These are phyloP conservation scores for Pristionchus maxplancki DNA, from an alignment of 2,888 invertebrate genomes.

Conservation along the genomic window DNA sequence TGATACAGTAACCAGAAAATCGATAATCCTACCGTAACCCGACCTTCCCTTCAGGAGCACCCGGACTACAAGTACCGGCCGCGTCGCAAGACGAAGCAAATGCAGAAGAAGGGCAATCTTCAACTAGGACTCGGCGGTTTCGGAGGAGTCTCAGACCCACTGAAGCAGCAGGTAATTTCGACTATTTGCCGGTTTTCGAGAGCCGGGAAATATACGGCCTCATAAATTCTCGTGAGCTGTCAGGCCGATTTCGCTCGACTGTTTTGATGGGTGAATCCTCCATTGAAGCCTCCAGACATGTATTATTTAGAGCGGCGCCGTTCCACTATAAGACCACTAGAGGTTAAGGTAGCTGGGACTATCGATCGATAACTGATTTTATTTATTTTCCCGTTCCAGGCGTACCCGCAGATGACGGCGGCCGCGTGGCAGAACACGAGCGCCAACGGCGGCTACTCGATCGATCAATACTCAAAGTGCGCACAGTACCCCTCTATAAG, in stretches of 20 bases:
- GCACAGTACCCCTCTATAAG: too few species aligned
- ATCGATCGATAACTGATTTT: neutral
- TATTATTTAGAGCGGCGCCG: neutral
- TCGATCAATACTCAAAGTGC: neutral
- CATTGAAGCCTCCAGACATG: conserved; percentile 33
- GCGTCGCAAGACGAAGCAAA: conserved; percentile 73
- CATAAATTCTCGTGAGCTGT: neutral
- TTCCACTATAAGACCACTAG: neutral
- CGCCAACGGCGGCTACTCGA: neutral
- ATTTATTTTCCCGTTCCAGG: neutral
- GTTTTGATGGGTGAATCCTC: conserved; percentile 21
- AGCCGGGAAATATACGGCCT: neutral
- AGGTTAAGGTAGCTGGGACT: neutral
- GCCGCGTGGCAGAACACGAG: conserved; percentile 1
- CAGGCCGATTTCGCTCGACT: neutral
- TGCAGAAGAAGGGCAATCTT: conserved; percentile 60
- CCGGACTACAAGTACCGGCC: conserved; percentile 77
- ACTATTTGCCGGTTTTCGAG: neutral
- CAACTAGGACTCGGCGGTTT: conserved; percentile 7
- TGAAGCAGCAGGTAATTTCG: conserved; percentile 46
- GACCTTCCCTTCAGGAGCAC: conserved; percentile 62
- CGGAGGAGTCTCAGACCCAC: neutral
- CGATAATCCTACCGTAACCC: conserved; percentile 17
- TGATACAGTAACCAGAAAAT: neutral
- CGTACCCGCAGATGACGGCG: conserved; percentile 23